Percentiles rank a stretch among this genome's conserved stretches.
These are phyloP conservation scores for Rhinoraja longicauda DNA, from an alignment of 2,797 vertebrate species.

Conservation along the genomic window DNA sequence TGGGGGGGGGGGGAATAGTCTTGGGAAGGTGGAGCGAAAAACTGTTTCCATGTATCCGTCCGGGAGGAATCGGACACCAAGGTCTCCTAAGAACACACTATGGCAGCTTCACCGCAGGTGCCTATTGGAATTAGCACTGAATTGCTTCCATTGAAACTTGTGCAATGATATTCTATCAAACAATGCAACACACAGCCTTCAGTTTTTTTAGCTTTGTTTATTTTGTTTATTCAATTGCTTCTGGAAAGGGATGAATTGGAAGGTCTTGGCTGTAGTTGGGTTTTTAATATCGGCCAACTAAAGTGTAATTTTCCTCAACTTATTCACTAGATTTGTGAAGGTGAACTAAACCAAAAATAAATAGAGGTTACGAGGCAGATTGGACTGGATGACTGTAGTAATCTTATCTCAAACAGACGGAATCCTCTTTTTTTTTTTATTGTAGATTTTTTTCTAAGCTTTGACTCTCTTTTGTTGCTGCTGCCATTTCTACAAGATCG, in stretches of 20 bases:
- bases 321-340: conserved; percentile 1
- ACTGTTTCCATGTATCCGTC: too few species aligned
- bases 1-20: too few species aligned
- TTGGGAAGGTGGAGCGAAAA: too few species aligned
- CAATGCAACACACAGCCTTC: too few species aligned
- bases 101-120: too few species aligned
- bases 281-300: not conserved
- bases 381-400: not conserved
- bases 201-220: too few species aligned
- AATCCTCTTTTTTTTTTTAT: not conserved
- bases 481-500: not conserved
- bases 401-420: not conserved
- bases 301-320: not conserved
- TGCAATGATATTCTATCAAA: too few species aligned
- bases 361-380: not conserved
- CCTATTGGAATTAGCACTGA: too few species aligned
- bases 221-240: too few species aligned
- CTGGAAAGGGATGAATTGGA: not conserved
- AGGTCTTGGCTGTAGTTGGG: not conserved
- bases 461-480: not conserved
- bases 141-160: too few species aligned
- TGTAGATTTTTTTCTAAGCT: not conserved
- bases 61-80: too few species aligned
- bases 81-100: too few species aligned
- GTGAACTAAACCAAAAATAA: not conserved